A percentile compares a stretch with the other conserved stretches of the same genome.
phyloP scores from a whole-genome alignment of 2,888 invertebrate genomes.

The Patella caerulea region DNA sequence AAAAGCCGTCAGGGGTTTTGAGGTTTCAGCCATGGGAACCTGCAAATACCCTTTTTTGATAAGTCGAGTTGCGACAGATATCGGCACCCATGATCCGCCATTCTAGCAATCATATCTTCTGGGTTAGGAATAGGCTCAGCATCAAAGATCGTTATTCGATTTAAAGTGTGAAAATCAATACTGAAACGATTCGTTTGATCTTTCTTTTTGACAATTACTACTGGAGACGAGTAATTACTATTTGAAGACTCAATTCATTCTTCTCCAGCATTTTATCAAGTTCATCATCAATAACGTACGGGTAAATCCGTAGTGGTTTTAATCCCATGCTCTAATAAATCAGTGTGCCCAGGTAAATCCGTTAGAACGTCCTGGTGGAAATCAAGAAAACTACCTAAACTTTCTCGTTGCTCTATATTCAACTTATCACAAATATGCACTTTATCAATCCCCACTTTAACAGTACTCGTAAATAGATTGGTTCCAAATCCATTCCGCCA shows the following conservation, averaged over 20 bases:
- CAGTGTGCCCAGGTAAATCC: not conserved
- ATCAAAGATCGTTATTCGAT: slow-evolving; percentile 5
- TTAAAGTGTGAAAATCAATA: slow-evolving; percentile 1
- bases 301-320: not conserved
- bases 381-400: not conserved
- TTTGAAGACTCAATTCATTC: slow-evolving; percentile 10
- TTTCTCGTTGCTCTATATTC: not conserved
- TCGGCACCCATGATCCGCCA: no score
- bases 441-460: not conserved
- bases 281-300: not conserved
- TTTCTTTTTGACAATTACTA: slow-evolving; percentile 9
- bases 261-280: not conserved
- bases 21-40: no score
- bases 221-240: not conserved
- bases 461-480: not conserved
- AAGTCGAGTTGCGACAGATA: no score
- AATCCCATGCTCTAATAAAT: not conserved
- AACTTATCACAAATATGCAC: not conserved
- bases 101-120: no score
- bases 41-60: no score
- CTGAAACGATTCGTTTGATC: slow-evolving; percentile 2
- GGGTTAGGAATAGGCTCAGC: not conserved
- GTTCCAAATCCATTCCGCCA: not conserved
- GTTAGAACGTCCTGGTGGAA: slow-evolving; percentile 9
- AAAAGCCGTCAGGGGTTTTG: no score